Percentiles rank a stretch among this genome's conserved stretches.
Evolutionary conservation across 2,113 vertebrate genomes (phyloP).

Genomic region (Tragelaphus buxtoni): DNA sequence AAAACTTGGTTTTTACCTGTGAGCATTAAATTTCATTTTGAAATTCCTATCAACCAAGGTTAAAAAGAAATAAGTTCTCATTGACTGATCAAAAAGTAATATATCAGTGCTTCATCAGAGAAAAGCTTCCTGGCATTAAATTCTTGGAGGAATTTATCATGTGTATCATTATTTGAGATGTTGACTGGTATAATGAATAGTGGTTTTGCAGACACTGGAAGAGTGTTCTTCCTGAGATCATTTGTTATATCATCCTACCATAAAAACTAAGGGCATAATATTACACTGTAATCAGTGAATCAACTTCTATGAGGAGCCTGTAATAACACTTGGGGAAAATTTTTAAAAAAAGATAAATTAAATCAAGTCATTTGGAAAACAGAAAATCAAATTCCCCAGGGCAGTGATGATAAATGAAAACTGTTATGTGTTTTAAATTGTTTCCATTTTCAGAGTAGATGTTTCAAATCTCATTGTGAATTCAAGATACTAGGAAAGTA

Average conservation of each 20-base stretch:
- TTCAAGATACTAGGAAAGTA: not conserved
- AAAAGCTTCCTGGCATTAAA: slow-evolving; percentile 6
- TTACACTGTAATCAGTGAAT: not conserved
- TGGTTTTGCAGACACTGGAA: not conserved
- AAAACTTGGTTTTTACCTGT: not conserved
- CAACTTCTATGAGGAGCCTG: not conserved
- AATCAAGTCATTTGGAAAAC: slow-evolving; percentile 22
- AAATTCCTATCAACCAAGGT: not conserved
- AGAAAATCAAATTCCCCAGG: not conserved
- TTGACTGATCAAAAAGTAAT: not conserved
- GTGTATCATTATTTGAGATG: slow-evolving; percentile 7
- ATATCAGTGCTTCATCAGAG: not conserved
- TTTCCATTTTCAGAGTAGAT: not conserved
- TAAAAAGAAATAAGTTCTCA: slow-evolving; percentile 32
- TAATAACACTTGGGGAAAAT: not conserved
- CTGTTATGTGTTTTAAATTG: not conserved
- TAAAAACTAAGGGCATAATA: not conserved
- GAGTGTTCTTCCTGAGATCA: not conserved
- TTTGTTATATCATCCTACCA: not conserved
- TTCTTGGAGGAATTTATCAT: slow-evolving; percentile 35
- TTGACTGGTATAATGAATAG: slow-evolving; percentile 5
- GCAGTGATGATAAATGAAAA: slow-evolving; percentile 7
- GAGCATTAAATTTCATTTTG: slow-evolving; percentile 33
- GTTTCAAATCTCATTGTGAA: not conserved
- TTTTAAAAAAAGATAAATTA: not conserved